phyloP scores from a whole-genome alignment of 1,140 invertebrate genomes.

The Drosophila repleta region DNA sequence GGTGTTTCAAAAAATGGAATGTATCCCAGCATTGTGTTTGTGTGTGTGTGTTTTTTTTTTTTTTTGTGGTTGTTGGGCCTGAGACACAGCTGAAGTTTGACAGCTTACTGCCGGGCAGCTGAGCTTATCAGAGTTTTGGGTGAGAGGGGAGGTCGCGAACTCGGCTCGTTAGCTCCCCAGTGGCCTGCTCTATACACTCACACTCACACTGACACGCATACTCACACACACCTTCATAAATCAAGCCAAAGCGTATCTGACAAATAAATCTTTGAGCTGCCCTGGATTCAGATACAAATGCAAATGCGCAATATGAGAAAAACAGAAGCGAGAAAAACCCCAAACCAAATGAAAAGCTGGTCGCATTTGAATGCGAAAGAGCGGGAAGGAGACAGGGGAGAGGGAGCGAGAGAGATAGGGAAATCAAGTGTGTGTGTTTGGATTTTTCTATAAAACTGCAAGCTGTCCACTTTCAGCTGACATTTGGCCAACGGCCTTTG shows the following conservation, averaged over 20 bases:
- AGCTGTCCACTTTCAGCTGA: conserved; percentile 59
- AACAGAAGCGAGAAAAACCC: conserved; percentile 30
- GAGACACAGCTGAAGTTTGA: conserved; percentile 22
- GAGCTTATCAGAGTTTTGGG: not conserved
- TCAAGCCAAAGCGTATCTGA: conserved; percentile 64
- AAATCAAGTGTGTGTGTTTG: not conserved
- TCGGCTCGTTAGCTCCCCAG: conserved; percentile 1
- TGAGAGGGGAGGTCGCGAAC: conserved; percentile 4
- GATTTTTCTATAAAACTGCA: conserved; percentile 5
- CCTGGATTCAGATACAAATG: conserved; percentile 40
- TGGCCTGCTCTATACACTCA: not conserved
- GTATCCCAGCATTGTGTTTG: not conserved
- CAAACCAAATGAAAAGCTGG: conserved; percentile 32
- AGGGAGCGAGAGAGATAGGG: no score
- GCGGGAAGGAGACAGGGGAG: no score
- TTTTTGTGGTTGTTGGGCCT: not conserved
- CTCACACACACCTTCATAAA: conserved; percentile 51
- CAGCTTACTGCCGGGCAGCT: conserved; percentile 17
- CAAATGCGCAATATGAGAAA: conserved; percentile 53
- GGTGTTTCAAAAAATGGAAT: not conserved
- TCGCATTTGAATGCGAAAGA: conserved; percentile 15
- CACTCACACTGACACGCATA: not conserved
- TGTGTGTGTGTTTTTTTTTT: no score
- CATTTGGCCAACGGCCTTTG: conserved; percentile 60
- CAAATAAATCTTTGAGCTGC: conserved; percentile 57